Base-by-base conservation (phyloP, 2,888 invertebrate genomes). In the Epirrhoe tristata region DNA sequence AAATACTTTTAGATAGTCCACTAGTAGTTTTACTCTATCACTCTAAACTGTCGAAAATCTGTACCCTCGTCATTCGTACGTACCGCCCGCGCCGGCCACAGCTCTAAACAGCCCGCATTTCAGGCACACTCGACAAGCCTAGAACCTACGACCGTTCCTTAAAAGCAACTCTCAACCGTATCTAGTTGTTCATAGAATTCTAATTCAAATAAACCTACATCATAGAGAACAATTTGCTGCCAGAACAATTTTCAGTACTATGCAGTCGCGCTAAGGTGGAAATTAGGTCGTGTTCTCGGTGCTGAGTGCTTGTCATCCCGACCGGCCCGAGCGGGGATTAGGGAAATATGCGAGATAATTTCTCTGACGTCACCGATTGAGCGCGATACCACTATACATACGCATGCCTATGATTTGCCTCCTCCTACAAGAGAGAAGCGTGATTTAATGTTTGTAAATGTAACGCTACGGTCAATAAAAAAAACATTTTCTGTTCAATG, bases 301-400 rank as follows among this genome's bases (percentile, higher is more conserved):
- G 39, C 12, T 43, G 39, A 43, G 39, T 12, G 39, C 12, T 43
- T 43, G 39, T 43, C 39, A 12, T 12, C 4, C 24, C 24, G 24
- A 24, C 24, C 24, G 24, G 24, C 24, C 24, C 24, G 24, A 24
- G 39, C 12, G 39, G 12, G 39, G 39, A 43, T 43, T 43, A 43
- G 39, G 39, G 39, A 43, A 43, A 43, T 43, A 43, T 43, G 39
- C 39, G 39, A 43, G 12, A 43, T 43, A 43, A 43, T 43, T 43
- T 43, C 39, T 12, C 12, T 43, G 39, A 43, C 39, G 39, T 43
- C 39, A 43, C 12, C 39, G 39, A 43, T 43, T 43, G 39, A 12
- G 39, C 2, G 39, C 12, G 34, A 43, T 43, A 43, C 39, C 34
- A 34, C 3, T 34, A 7, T 12, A 43, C 10, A 24, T 36, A n/a